These are phyloP conservation scores for Cremastinae sp. DNA, from an alignment of 2,888 invertebrate genomes.

Conservation along the genomic window DNA sequence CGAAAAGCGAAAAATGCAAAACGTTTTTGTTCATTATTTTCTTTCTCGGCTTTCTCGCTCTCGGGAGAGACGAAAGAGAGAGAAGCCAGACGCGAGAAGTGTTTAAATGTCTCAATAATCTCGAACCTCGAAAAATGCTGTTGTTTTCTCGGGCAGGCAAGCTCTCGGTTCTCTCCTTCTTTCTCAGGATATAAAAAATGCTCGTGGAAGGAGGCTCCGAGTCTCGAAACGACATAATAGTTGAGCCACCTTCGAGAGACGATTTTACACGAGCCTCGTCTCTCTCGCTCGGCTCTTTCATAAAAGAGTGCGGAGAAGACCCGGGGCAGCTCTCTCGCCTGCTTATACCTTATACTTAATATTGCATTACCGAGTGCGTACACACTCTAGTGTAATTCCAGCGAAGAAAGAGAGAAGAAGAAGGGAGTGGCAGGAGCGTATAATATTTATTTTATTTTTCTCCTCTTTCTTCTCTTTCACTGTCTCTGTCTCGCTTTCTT, in stretches of 20 bases:
- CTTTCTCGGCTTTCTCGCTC: neutral
- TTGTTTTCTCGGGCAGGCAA: constrained; percentile 37
- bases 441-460: constrained; percentile 36
- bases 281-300: constrained; percentile 33
- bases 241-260: constrained; percentile 63
- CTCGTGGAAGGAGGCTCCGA: constrained; percentile 35
- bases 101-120: constrained; percentile 56
- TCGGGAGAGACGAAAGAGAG: neutral
- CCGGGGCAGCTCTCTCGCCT: constrained; percentile 50
- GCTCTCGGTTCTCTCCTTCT: constrained; percentile 26
- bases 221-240: constrained; percentile 70
- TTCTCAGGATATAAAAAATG: constrained; percentile 40
- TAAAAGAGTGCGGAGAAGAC: constrained; percentile 27
- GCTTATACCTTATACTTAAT: constrained; percentile 76
- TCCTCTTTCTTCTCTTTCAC: constrained; percentile 20
- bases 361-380: constrained; percentile 72
- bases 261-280: constrained; percentile 50
- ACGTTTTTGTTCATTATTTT: neutral
- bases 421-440: constrained; percentile 46
- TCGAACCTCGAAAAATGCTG: constrained; percentile 43
- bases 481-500: constrained; percentile 1
- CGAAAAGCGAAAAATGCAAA: no score
- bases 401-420: constrained; percentile 43
- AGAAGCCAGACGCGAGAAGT: constrained; percentile 23
- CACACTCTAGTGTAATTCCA: constrained; percentile 67